Base-by-base conservation (phyloP, 2,113 vertebrate species). In the Gadus chalcogrammus region DNA sequence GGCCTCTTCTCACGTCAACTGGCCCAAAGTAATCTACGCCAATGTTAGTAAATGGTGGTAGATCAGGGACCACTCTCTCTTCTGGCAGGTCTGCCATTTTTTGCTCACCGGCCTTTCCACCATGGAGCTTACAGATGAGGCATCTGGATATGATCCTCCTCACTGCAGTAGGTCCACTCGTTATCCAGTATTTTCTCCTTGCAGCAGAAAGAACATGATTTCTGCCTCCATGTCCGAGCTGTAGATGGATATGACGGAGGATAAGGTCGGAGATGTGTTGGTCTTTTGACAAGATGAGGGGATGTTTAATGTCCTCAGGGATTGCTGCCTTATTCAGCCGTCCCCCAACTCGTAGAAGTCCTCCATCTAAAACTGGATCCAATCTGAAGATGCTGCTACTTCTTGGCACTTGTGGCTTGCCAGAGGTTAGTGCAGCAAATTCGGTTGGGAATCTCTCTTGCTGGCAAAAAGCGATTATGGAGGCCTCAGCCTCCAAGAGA, bases 271-370 rank as follows among this genome's bases (percentile, higher is more conserved):
- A 60, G 16, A 70, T 61, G 27, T 70, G 73, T 16, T 15, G 58
- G 31, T 75, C 58, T 20, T 75, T 70, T 2, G 73, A 9, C 18
- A 75, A 11, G 31, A 75, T 69, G 15, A 58, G 61, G 0, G 73
- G 73, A 61, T 75, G 73, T 55, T 75, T 75, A 27, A 67, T 15
- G 24, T 75, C 53, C 17, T 48, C 67, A 16, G 73, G 67, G 67
- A 69, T 75, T 11, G 73, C 55, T 58, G 68, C 28, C 24, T 24
- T 65, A 55, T 63, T 70, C 4, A 75, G 58, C 64, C 62, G 22
- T 13, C 61, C 55, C 15, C 75, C 66, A 13, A 72, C 70, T 52
- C 65, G 64, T 17, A 72, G 53, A 4, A 65, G 16, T 17, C 48
- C 61, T 18, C 61, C 61, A n/a, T 64, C 65, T 3, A 60, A 15